These are phyloP conservation scores for Synanthedon formicaeformis DNA, from an alignment of 2,888 invertebrate species.

Conservation along the genomic window DNA sequence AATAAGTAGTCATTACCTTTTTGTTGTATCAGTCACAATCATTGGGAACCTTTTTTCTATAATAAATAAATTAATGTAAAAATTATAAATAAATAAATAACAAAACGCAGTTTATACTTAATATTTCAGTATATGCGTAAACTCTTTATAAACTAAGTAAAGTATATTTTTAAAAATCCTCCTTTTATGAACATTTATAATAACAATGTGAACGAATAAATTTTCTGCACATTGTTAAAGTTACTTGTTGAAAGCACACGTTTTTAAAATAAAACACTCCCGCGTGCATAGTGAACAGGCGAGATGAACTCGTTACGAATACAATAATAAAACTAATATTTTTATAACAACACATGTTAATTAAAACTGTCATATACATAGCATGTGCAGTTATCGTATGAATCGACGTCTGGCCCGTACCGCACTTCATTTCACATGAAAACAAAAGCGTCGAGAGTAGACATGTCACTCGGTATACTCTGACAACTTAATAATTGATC, in stretches of 20 bases:
- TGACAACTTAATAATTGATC: constrained; percentile 6
- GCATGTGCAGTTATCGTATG: constrained; percentile 9
- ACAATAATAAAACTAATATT: not conserved
- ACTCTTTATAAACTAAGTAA: no score
- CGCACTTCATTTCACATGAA: constrained; percentile 13
- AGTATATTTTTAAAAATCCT: no score
- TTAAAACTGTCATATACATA: constrained; percentile 5
- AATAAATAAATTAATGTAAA: no score
- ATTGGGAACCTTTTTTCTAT: no score
- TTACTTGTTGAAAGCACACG: no score
- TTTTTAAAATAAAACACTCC: not conserved
- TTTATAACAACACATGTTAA: constrained; percentile 2
- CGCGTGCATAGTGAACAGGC: not conserved
- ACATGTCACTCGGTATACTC: constrained; percentile 16
- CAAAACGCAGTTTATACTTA: no score
- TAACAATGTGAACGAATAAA: not conserved
- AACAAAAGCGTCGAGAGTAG: constrained; percentile 16
- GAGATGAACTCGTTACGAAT: not conserved
- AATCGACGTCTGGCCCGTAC: constrained; percentile 15
- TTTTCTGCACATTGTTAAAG: constrained; percentile 8
- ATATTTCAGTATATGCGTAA: no score
- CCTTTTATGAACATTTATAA: no score
- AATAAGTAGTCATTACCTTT: no score
- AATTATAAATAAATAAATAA: no score
- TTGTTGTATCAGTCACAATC: no score